phyloP scores from a whole-genome alignment of 2,888 invertebrate genomes.

The Tridacna crocea region DNA sequence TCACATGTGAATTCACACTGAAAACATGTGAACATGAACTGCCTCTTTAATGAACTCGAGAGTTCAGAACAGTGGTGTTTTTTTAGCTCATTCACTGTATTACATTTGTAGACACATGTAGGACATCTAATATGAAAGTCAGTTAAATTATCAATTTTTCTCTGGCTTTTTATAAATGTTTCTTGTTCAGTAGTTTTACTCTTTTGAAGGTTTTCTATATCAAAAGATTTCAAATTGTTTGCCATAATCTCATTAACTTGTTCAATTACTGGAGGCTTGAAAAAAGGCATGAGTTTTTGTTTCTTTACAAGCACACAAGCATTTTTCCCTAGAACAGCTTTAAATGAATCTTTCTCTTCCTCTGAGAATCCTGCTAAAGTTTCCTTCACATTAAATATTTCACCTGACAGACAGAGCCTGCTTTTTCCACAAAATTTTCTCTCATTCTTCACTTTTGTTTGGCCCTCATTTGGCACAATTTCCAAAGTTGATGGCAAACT shows the following conservation, averaged over 20 bases:
- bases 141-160: neutral
- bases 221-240: neutral
- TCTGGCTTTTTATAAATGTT: neutral
- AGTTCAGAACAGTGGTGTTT: neutral
- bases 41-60: neutral
- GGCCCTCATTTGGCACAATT: conserved; percentile 7
- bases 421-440: conserved; percentile 20
- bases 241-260: conserved; percentile 35
- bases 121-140: neutral
- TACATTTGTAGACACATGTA: neutral
- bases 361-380: conserved; percentile 44
- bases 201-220: neutral
- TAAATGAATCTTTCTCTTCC: conserved; percentile 46
- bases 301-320: conserved; percentile 61
- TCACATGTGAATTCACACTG: conserved; percentile 22
- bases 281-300: conserved; percentile 35
- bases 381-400: conserved; percentile 50
- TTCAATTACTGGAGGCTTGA: conserved; percentile 33
- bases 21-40: conserved; percentile 15
- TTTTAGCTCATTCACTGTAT: neutral
- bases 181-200: neutral
- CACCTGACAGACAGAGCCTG: conserved; percentile 33
- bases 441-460: conserved; percentile 19
- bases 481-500: conserved; percentile 11
- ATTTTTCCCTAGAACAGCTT: conserved; percentile 47